Evolutionary conservation across 2,888 invertebrate genomes (phyloP).

Genomic region (Campopleginae sp.): DNA sequence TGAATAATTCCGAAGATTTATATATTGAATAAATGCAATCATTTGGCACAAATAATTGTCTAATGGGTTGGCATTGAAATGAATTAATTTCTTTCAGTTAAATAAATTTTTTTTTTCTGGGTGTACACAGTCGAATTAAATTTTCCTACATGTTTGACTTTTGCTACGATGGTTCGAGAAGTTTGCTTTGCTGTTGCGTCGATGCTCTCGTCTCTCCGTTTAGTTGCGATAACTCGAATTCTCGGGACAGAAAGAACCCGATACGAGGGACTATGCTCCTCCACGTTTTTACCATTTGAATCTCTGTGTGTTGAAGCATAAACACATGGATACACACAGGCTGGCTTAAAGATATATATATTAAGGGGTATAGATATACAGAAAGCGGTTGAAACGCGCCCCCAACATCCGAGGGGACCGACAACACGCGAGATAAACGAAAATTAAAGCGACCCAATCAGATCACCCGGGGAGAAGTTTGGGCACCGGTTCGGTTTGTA

Average conservation of each 20-base stretch:
- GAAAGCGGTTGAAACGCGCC: neutral
- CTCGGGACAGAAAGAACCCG: constrained; percentile 51
- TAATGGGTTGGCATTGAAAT: no score
- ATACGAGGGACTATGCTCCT: constrained; percentile 45
- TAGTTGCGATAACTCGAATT: constrained; percentile 63
- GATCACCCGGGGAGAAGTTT: constrained; percentile 41
- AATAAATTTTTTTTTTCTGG: no score
- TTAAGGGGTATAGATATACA: constrained; percentile 1
- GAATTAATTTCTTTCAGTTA: no score
- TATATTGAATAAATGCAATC: no score
- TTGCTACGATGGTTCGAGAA: constrained; percentile 14
- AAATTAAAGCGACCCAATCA: constrained; percentile 55
- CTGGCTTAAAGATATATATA: neutral
- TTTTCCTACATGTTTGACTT: constrained; percentile 7
- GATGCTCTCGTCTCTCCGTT: constrained; percentile 17
- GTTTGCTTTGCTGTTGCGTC: constrained; percentile 11
- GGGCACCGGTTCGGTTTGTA: constrained; percentile 37
- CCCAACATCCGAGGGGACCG: constrained; percentile 30
- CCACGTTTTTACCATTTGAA: constrained; percentile 46
- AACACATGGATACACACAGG: neutral
- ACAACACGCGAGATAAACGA: constrained; percentile 54
- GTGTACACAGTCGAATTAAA: neutral
- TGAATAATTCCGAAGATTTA: no score
- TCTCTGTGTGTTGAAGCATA: constrained; percentile 4
- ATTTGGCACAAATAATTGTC: no score